A percentile compares a stretch with the other conserved stretches of the same genome.
Evolutionary conservation across 2,113 vertebrate genomes (phyloP).

Genomic region (Protomyctophum bolini): DNA sequence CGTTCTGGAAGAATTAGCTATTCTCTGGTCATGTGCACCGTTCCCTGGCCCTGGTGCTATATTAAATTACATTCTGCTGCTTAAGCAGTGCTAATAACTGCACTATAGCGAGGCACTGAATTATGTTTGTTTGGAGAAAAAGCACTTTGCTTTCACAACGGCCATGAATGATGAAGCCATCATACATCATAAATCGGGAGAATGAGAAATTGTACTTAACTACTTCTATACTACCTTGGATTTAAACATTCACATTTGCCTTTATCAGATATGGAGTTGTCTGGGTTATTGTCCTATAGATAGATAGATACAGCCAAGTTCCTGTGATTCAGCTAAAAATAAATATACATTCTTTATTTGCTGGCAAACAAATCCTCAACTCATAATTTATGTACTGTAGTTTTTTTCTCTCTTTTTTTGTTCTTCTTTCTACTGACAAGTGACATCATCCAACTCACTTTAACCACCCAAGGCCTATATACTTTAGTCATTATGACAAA

Average conservation of each 20-base stretch:
- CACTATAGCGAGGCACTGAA: constrained; percentile 38
- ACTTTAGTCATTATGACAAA: no score
- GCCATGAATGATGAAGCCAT: constrained; percentile 23
- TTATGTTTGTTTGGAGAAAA: constrained; percentile 47
- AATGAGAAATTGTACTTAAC: constrained; percentile 25
- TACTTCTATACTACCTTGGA: constrained; percentile 20
- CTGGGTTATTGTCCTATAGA: background rate
- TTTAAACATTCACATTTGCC: constrained; percentile 27
- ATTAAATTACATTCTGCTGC: constrained; percentile 53
- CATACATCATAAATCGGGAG: constrained; percentile 43
- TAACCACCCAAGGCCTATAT: no score
- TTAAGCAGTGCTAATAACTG: constrained; percentile 63
- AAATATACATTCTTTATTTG: background rate
- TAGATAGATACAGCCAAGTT: constrained; percentile 28
- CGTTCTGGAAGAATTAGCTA: constrained; percentile 70
- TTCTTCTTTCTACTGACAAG: no score
- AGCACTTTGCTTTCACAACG: constrained; percentile 20
- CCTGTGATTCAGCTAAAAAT: constrained; percentile 22
- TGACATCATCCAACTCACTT: no score
- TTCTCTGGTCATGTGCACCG: constrained; percentile 67
- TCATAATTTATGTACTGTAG: constrained; percentile 10
- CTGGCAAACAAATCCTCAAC: constrained; percentile 10
- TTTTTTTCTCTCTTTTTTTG: background rate
- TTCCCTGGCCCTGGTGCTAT: constrained; percentile 50
- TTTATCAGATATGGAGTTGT: constrained; percentile 34